Base-by-base conservation (phyloP, 2,888 invertebrate genomes). In the Scrobipalpa atriplicella region DNA sequence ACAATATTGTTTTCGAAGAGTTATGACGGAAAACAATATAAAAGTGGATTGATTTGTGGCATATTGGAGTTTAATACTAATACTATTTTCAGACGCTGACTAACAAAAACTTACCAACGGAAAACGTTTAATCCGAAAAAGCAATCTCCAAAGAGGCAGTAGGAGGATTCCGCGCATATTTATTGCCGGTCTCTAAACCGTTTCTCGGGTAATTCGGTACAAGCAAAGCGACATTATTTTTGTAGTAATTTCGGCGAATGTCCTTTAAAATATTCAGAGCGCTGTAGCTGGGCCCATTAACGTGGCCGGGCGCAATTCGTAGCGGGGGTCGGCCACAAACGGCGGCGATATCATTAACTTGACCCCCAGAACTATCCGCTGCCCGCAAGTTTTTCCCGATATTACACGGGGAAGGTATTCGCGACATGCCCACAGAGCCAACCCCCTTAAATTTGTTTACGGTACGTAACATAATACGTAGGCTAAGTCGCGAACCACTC, bases 251-350 rank as follows among this genome's bases (percentile, higher is more conserved):
- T 92, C 87, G 75, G 85, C 85, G 86, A 92, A 92, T 92, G 92
- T 91, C 89, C 90, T 90, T 92, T 92, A 90, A 92, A 92, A 92
- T 92, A 92, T 92, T 91, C 90, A 90, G 88, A 90, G 87, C 83
- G 85, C 85, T 87, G 86, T 90, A 87, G 91, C 89, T 79, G 83
- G 81, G 86, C 82, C 90, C 92, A 91, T 92, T 92, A 92, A 90
- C 88, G 88, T 91, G 89, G 87, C 86, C 85, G 83, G 80, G 88
- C 86, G 89, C 90, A 87, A 90, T 92, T 92, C 84, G 75, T 84
- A 82, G 84, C 86, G 80, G 84, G 87, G 86, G 84, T 84, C 84
- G 88, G 87, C 91, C 91, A 80, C 92, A 91, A 91, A 92, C 89
- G 90, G 90, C 87, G 84, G 90, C 80, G 88, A 91, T 92, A 91